Evolutionary conservation across 2,888 invertebrate genomes (phyloP).

Genomic region (Acanthosepion pharaonis): DNA sequence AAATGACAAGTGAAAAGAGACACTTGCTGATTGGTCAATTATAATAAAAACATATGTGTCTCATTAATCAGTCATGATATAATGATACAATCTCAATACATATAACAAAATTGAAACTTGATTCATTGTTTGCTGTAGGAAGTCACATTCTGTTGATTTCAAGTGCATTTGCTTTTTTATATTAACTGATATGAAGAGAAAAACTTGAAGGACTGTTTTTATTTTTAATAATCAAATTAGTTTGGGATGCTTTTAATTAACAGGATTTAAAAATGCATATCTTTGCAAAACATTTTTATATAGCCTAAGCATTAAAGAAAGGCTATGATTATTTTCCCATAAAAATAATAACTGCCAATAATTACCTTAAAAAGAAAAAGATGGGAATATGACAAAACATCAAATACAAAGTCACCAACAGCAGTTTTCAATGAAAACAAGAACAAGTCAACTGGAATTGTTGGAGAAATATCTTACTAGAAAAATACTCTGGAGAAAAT

Average conservation of each 20-base stretch:
- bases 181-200: too few relatives aligned
- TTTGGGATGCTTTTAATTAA: neutral
- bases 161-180: too few relatives aligned
- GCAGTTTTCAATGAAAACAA: neutral
- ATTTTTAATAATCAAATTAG: neutral
- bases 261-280: neutral
- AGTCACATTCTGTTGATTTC: too few relatives aligned
- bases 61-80: too few relatives aligned
- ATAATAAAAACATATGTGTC: too few relatives aligned
- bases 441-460: conserved; percentile 34
- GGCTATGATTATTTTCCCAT: neutral
- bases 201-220: too few relatives aligned
- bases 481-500: conserved; percentile 45
- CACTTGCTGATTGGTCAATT: too few relatives aligned
- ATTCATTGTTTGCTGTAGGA: too few relatives aligned
- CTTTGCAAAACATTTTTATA: neutral
- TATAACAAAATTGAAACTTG: too few relatives aligned
- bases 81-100: too few relatives aligned
- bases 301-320: neutral
- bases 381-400: neutral
- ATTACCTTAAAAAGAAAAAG: neutral
- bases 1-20: too few relatives aligned
- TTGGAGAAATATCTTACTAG: conserved; percentile 37
- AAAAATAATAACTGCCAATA: neutral
- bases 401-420: neutral